Evolutionary conservation across 2,797 vertebrate species (phyloP), one percentile per base, ranked within the genome.

Genomic region (Catharus ustulatus): DNA sequence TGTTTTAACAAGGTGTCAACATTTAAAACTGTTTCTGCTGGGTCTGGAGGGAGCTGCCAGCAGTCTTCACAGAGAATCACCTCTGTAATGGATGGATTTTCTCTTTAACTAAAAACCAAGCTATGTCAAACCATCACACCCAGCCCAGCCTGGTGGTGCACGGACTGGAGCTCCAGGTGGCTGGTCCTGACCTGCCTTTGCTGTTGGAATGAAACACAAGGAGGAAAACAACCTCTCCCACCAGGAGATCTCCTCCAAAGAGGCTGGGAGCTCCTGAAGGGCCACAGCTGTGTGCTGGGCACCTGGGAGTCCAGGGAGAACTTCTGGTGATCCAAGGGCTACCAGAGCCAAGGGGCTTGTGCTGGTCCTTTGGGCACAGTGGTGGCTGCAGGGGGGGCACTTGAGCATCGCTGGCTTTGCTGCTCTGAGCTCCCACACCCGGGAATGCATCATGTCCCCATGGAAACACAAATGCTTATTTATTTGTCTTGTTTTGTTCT

Each of bases 381-480:
- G 1, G 3, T 21, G 63, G 51, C 63, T 58, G 48, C 59, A 52
- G 0, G 4, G 59, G 13, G 20, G 16, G 23, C 13, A 2, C 67
- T 49, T 3, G 21, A 45, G 14, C 24, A 12, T 52, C 42, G 0
- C 42, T 24, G 40, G 6, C 66, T 61, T 76, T 14, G 8, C 85
- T 79, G 27, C 46, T 81, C 49, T 62, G 38, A 43, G 32, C 67
- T 89, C 67, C 81, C 3, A 0, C 69, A 75, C 58, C n/a, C 66
- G 64, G 34, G 54, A 74, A 84, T 48, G 59, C 55, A 66, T 55
- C n/a, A 2, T 0, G 1, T 93, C 52, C 63, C 85, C 67, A 69
- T 77, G 34, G 91, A 93, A 88, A 93, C 92, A 57, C 29, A 84
- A 78, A 45, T 40, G 49, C 77, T 89, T 93, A 36, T 95, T 97